Conservation (phyloP, 2,888 invertebrate species). For the Ornithoptera priamus region DNA sequence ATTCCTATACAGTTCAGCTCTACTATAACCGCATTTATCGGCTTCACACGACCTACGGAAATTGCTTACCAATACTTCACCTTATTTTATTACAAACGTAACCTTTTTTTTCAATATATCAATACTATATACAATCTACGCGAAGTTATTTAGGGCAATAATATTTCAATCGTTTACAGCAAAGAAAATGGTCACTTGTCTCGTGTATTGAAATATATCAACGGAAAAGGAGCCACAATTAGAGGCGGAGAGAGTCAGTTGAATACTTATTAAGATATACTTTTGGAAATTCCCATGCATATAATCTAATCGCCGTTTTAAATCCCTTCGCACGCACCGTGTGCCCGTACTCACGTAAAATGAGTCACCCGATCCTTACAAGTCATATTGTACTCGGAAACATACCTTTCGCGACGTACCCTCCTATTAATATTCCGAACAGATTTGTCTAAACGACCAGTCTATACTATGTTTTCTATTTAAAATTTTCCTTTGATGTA, state of each 20-base stretch:
- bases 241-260: neutral
- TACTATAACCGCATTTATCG: too few relatives aligned
- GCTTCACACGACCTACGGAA: too few relatives aligned
- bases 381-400: conserved; percentile 13
- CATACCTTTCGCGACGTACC: neutral
- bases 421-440: neutral
- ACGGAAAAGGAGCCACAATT: conserved; percentile 20
- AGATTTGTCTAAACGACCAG: neutral
- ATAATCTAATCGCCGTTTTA: conserved; percentile 20
- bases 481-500: neutral
- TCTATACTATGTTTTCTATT: neutral
- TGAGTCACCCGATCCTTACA: conserved; percentile 9
- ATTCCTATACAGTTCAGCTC: too few relatives aligned
- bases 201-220: neutral
- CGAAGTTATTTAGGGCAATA: too few relatives aligned
- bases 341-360: conserved; percentile 24
- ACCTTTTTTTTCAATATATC: too few relatives aligned
- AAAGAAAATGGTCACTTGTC: neutral
- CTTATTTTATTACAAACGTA: too few relatives aligned
- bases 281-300: conserved; percentile 30
- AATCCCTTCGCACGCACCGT: conserved; percentile 26
- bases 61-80: too few relatives aligned
- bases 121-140: too few relatives aligned
- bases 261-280: conserved; percentile 24
- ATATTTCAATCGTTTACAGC: neutral